Conservation (phyloP, 1,140 invertebrate species). For the Papilio glaucus region DNA sequence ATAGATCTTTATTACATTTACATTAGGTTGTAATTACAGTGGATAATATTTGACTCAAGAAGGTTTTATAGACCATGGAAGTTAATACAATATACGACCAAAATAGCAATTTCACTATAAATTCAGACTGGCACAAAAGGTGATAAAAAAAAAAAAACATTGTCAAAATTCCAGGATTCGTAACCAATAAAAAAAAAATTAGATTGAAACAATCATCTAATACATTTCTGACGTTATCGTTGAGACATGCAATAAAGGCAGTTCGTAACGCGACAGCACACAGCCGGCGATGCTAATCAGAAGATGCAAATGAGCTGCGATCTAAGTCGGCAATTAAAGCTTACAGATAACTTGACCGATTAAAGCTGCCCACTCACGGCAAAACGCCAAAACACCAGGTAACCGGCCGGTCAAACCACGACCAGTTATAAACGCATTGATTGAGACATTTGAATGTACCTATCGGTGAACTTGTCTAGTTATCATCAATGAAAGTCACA, state of each 20-base stretch:
- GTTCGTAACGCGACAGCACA: neutral
- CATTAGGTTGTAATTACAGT: too few species aligned
- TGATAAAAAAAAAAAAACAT: too few species aligned
- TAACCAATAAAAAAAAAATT: too few species aligned
- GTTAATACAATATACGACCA: too few species aligned
- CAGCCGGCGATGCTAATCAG: neutral
- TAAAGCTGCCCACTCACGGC: neutral
- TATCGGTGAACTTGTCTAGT: conserved; percentile 5
- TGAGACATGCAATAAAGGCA: conserved; percentile 15
- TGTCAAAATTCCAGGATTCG: too few species aligned
- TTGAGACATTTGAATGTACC: neutral
- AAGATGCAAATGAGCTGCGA: neutral
- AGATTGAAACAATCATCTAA: too few species aligned
- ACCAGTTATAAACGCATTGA: neutral
- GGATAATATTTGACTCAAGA: too few species aligned
- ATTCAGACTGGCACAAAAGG: too few species aligned
- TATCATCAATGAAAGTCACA: neutral
- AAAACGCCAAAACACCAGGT: neutral
- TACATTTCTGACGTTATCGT: too few species aligned
- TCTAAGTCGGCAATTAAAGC: conserved; percentile 24
- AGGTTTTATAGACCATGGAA: too few species aligned
- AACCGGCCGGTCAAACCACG: neutral
- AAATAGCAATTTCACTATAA: too few species aligned
- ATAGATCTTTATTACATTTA: neutral
- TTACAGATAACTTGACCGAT: neutral